phyloP scores from a whole-genome alignment of 2,888 invertebrate species.

The Drosophila demipolita region DNA sequence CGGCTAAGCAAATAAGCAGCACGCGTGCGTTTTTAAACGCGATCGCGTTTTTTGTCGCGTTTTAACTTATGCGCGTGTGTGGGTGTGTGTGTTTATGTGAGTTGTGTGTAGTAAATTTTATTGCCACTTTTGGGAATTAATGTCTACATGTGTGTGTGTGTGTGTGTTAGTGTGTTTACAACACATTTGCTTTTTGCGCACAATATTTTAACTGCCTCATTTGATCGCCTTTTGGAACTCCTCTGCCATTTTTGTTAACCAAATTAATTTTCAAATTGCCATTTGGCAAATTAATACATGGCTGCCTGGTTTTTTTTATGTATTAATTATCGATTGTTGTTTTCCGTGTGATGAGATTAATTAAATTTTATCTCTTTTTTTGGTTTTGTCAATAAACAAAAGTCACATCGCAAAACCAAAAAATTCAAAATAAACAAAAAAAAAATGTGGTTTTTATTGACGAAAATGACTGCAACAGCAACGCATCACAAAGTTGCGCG shows the following conservation, averaged over 20 bases:
- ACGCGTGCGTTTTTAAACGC: slow-evolving; percentile 48
- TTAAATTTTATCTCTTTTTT: slow-evolving; percentile 11
- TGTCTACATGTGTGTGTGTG: slow-evolving; percentile 11
- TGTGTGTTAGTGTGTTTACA: slow-evolving; percentile 21
- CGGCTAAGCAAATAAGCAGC: slow-evolving; percentile 22
- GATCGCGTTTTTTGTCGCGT: slow-evolving; percentile 44
- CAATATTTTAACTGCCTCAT: slow-evolving; percentile 33
- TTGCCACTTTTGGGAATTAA: slow-evolving; percentile 25
- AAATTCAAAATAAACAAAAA: slow-evolving; percentile 2
- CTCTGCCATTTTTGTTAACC: slow-evolving; percentile 30
- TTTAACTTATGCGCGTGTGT: slow-evolving; percentile 13
- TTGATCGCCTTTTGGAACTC: slow-evolving; percentile 9
- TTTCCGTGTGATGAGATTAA: neutral
- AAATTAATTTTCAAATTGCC: slow-evolving; percentile 58
- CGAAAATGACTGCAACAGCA: slow-evolving; percentile 26
- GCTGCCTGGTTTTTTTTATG: slow-evolving; percentile 31
- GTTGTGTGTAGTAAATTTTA: slow-evolving; percentile 29
- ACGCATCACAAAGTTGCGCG: neutral
- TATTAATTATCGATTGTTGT: slow-evolving; percentile 55
- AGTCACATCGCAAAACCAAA: neutral
- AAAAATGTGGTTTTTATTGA: slow-evolving; percentile 5
- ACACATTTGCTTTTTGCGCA: slow-evolving; percentile 27
- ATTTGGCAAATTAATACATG: slow-evolving; percentile 63
- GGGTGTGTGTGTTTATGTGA: slow-evolving; percentile 2
- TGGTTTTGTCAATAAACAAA: slow-evolving; percentile 33